Percentiles rank a stretch among this genome's conserved stretches.
These are phyloP conservation scores for Bombus difficillimus DNA, from an alignment of 1,140 invertebrate genomes.

Conservation along the genomic window DNA sequence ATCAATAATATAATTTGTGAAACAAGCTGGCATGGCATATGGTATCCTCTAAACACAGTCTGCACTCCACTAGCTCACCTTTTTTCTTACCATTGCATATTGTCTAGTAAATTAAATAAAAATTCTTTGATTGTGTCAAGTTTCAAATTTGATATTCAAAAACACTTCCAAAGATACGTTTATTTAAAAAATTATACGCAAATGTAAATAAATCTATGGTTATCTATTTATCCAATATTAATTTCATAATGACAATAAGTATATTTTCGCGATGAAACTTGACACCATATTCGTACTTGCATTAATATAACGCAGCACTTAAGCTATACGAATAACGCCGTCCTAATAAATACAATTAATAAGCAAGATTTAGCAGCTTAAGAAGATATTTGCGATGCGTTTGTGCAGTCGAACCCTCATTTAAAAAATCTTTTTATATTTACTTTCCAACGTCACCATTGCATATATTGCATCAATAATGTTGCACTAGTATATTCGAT, in stretches of 20 bases:
- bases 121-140: slow-evolving; percentile 64
- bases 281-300: slow-evolving; percentile 72
- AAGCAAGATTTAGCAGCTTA: slow-evolving; percentile 72
- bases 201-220: slow-evolving; percentile 27
- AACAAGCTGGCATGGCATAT: slow-evolving; percentile 80
- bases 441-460: slow-evolving; percentile 56
- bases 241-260: slow-evolving; percentile 22
- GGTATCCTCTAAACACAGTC: slow-evolving; percentile 84
- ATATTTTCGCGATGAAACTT: slow-evolving; percentile 70
- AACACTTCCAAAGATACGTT: neutral
- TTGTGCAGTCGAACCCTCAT: slow-evolving; percentile 67
- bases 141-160: slow-evolving; percentile 57
- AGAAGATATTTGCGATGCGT: slow-evolving; percentile 75
- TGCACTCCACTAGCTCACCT: slow-evolving; percentile 83
- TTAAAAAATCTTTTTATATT: slow-evolving; percentile 48
- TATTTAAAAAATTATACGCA: slow-evolving; percentile 11
- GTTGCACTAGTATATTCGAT: slow-evolving; percentile 49
- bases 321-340: slow-evolving; percentile 74
- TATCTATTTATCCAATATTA: neutral
- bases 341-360: slow-evolving; percentile 77
- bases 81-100: slow-evolving; percentile 78
- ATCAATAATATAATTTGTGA: slow-evolving; percentile 77
- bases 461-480: slow-evolving; percentile 40
- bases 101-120: slow-evolving; percentile 76
- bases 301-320: slow-evolving; percentile 71